Conservation (phyloP, 2,797 vertebrate species). For the Mus caroli region DNA sequence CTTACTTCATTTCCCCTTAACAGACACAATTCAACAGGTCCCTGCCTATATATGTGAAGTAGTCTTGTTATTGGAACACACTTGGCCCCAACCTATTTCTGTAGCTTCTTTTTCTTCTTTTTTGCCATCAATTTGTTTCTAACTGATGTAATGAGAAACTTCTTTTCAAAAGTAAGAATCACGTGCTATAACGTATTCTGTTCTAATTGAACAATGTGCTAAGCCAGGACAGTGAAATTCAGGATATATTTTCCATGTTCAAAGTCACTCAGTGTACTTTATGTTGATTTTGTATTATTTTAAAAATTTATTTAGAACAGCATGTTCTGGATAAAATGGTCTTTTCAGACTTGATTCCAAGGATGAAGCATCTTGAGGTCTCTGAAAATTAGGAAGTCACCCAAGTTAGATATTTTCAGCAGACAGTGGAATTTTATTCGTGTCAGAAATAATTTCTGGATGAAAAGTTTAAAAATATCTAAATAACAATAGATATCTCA, state of each 20-base stretch:
- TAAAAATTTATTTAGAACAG: slow-evolving; percentile 44
- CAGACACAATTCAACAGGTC: background rate
- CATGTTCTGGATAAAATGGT: background rate
- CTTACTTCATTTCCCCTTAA: background rate
- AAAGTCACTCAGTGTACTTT: slow-evolving; percentile 30
- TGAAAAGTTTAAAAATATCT: slow-evolving; percentile 58
- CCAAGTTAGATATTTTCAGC: slow-evolving; percentile 45
- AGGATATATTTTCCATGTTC: slow-evolving; percentile 43
- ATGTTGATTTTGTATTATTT: background rate
- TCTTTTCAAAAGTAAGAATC: slow-evolving; percentile 6
- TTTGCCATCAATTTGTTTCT: slow-evolving; percentile 49
- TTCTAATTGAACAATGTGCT: slow-evolving; percentile 26
- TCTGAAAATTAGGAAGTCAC: slow-evolving; percentile 55
- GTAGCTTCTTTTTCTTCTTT: slow-evolving; percentile 12
- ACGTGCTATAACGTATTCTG: background rate
- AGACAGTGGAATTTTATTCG: slow-evolving; percentile 35
- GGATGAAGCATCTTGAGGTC: slow-evolving; percentile 12
- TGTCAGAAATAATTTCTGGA: slow-evolving; percentile 61
- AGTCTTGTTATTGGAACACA: background rate
- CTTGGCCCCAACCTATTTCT: background rate
- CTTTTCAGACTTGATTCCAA: slow-evolving; percentile 53
- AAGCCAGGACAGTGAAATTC: background rate
- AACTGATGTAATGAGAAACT: slow-evolving; percentile 8
- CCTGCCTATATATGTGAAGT: background rate
- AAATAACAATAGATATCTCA: slow-evolving; percentile 26